Evolutionary conservation across 92 coral and sea anemone species (phyloP), one percentile per base, ranked within the genome.

Genomic region (Epizoanthus rinbou): DNA sequence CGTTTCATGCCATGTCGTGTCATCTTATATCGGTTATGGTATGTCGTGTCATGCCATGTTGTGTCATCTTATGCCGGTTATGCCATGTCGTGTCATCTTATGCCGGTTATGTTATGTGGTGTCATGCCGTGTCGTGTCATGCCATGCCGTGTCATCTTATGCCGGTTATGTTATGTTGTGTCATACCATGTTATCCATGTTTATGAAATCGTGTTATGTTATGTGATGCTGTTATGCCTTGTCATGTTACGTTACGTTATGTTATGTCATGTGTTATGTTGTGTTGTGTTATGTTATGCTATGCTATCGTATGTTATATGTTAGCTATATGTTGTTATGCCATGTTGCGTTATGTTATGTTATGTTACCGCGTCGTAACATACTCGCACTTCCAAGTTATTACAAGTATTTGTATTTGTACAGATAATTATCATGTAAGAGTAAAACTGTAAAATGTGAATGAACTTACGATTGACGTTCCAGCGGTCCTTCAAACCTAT

Each of bases 381-480:
- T 43, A 8, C 8, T n/a, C 3, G 43, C 22, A 6, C 17, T 18
- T 18, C 13, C 37, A 8, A 57, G 16, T 0, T 41, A 8, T 69
- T 37, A 14, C 9, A 69, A 18, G 1, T 2, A 5, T 2, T 31
- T 8, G 1, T 17, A 14, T 15, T 33, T 16, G 31, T 33, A 14
- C 24, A 15, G 16, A 67, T 17, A 67, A 67, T 17, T 67, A 25
- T 31, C 35, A 31, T 13, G 16, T 31, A 45, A 35, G 15, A 10
- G n/a, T 14, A 7, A 17, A 17, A 68, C 16, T 17, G 33, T 1
- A 0, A 31, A 57, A 7, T 33, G 18, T 59, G 1, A 8, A 22
- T 37, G 8, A 18, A 76, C 81, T 76, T 76, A 76, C 81, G 56
- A 10, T 59, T 76, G 68, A 19, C 45, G 59, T 35, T 35, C 69